Conservation (phyloP, 2,113 vertebrate species). For the Nipponia nippon region DNA sequence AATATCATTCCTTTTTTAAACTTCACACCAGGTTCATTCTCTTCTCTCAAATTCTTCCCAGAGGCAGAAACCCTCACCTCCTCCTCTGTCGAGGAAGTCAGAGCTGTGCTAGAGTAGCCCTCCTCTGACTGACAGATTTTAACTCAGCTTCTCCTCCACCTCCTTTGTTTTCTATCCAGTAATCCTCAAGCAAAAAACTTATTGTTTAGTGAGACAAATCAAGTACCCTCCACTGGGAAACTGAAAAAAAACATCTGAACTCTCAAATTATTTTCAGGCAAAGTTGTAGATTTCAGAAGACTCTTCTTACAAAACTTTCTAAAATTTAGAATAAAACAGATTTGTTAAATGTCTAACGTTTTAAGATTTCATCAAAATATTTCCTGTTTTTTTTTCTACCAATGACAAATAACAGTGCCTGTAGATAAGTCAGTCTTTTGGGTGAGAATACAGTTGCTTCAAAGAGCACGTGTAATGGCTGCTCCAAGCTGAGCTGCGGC, state of each 20-base stretch:
- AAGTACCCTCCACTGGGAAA: neutral
- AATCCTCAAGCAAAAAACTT: neutral
- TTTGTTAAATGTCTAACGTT: neutral
- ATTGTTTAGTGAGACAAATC: neutral
- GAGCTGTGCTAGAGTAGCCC: neutral
- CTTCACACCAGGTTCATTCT: neutral
- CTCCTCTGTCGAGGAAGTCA: neutral
- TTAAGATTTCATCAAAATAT: neutral
- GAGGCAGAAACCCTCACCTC: neutral
- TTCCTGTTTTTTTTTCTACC: neutral
- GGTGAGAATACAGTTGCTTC: neutral
- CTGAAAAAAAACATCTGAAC: neutral
- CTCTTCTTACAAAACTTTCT: neutral
- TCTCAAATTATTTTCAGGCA: neutral
- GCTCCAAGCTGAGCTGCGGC: neutral
- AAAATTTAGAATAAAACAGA: neutral
- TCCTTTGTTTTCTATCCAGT: neutral
- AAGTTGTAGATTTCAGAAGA: neutral
- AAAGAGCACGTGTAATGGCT: rapidly evolving
- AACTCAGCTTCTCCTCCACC: neutral
- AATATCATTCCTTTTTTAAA: neutral
- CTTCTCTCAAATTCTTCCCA: neutral
- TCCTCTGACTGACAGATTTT: neutral
- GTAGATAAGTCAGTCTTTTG: neutral
- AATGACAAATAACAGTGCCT: neutral